Base-by-base conservation (phyloP, 2,113 vertebrate genomes). In the Tragulus kanchil region DNA sequence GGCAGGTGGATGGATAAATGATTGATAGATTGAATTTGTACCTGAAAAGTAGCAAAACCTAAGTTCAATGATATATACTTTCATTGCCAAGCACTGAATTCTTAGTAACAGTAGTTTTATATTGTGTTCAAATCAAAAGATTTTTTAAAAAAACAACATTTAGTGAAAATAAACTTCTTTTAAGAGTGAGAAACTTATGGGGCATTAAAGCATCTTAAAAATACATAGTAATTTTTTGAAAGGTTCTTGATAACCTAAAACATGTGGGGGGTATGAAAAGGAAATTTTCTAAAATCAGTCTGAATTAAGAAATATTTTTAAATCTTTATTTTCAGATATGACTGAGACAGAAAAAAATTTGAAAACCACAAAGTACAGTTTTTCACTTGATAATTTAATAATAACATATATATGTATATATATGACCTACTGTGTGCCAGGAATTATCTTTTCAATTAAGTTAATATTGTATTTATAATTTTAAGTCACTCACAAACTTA, bases 181-280 rank as follows among this genome's bases (percentile, higher is more conserved):
- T 69, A 90, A 90, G 25, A 79, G 26, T 75, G 28, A 64, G 8
- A 73, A 36, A 0, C 1, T 75, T 52, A 23, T 45, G 14, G 50
- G 6, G 8, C 7, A 52, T 93, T 77, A 58, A 77, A 67, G 13
- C 77, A 86, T 28, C 21, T 64, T 82, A 73, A 16, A 92, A 84
- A 94, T 71, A 61, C 82, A 3, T 82, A 17, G 23, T n/a, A 81
- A 78, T 84, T 79, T 42, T 65, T 87, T 88, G 28, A 84, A 86
- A 88, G 14, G 45, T 93, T 91, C 75, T 81, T 84, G 19, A 93
- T 75, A 87, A 82, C 1, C 12, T 69, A 13, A 93, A 94, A 88
- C 1, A 71, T 59, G 54, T 79, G 36, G 15, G 8, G 7, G 14
- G 16, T 54, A 0, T 82, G 6, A 61, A 84, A 95, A 92, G 0